Conservation (phyloP, 2,888 invertebrate genomes). For the Drosophila borealis region DNA sequence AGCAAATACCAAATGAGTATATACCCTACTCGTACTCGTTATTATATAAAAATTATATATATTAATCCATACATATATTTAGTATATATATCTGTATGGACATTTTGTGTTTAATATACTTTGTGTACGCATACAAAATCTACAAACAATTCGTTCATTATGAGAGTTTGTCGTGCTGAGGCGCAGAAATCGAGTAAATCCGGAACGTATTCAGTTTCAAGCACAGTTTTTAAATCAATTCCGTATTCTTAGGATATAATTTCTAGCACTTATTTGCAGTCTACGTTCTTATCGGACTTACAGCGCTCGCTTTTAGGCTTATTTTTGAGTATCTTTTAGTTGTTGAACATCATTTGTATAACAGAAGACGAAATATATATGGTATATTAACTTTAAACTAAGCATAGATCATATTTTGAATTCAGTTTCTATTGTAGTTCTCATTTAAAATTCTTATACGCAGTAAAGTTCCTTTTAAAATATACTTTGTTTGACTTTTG, state of each 20-base stretch:
- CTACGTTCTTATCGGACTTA: conserved; percentile 19
- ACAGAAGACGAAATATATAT: conserved; percentile 7
- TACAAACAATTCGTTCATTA: conserved; percentile 41
- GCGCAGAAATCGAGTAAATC: conserved; percentile 9
- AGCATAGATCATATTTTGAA: neutral
- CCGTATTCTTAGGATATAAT: conserved; percentile 33
- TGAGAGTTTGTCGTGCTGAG: conserved; percentile 1
- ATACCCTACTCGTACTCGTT: conserved; percentile 23
- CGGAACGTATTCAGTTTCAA: conserved; percentile 36
- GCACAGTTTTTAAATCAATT: conserved; percentile 47
- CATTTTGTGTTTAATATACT: conserved; percentile 4
- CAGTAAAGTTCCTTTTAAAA: conserved; percentile 16
- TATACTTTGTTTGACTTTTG: conserved; percentile 15
- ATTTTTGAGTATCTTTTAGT: conserved; percentile 50
- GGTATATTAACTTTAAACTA: conserved; percentile 12
- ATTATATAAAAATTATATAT: conserved; percentile 48
- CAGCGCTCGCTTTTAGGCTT: conserved; percentile 1
- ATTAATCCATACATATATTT: conserved; percentile 12
- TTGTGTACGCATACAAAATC: conserved; percentile 46
- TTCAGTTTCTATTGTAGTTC: neutral
- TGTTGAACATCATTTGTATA: conserved; percentile 21
- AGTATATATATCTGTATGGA: conserved; percentile 19
- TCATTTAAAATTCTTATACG: conserved; percentile 31
- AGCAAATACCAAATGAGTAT: conserved; percentile 66
- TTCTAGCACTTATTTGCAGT: conserved; percentile 44